A percentile compares a stretch with the other conserved stretches of the same genome.
Conservation (phyloP, 2,888 invertebrate species). For the Eupithecia vulgata region DNA sequence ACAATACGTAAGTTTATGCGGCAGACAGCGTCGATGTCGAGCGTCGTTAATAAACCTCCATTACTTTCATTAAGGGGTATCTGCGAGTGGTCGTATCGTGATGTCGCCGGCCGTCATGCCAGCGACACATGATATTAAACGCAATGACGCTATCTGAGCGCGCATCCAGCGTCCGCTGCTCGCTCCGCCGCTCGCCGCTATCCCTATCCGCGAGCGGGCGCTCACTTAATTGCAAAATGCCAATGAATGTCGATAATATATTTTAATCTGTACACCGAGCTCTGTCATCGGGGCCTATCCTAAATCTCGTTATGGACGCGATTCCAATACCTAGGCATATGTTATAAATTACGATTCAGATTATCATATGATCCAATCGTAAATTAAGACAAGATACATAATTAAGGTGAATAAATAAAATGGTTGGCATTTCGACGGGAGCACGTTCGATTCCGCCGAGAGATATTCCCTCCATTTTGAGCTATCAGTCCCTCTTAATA, state of each 20-base stretch:
- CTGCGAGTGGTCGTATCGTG: conserved; percentile 35
- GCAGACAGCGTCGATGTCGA: conserved; percentile 61
- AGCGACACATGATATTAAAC: conserved; percentile 81
- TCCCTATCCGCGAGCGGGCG: conserved; percentile 55
- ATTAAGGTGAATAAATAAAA: conserved; percentile 85
- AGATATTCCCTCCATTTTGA: conserved; percentile 76
- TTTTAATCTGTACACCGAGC: conserved; percentile 70
- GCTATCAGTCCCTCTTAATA: conserved; percentile 80
- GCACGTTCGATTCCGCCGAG: conserved; percentile 79
- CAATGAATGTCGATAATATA: conserved; percentile 79
- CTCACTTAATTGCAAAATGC: conserved; percentile 79
- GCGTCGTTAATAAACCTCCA: conserved; percentile 81
- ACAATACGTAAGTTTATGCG: conserved; percentile 61
- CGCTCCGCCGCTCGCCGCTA: conserved; percentile 52
- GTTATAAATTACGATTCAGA: conserved; percentile 82
- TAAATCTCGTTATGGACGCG: conserved; percentile 83
- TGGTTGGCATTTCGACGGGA: conserved; percentile 84
- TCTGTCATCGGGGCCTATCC: conserved; percentile 74
- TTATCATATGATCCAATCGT: conserved; percentile 85
- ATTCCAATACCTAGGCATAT: conserved; percentile 80
- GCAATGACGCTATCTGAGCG: conserved; percentile 80
- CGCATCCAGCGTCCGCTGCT: conserved; percentile 62
- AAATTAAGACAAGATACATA: conserved; percentile 85
- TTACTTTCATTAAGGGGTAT: conserved; percentile 79
- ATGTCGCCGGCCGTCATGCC: conserved; percentile 80